Conservation (phyloP, 2,113 vertebrate species). For the Aplodontia rufa region DNA sequence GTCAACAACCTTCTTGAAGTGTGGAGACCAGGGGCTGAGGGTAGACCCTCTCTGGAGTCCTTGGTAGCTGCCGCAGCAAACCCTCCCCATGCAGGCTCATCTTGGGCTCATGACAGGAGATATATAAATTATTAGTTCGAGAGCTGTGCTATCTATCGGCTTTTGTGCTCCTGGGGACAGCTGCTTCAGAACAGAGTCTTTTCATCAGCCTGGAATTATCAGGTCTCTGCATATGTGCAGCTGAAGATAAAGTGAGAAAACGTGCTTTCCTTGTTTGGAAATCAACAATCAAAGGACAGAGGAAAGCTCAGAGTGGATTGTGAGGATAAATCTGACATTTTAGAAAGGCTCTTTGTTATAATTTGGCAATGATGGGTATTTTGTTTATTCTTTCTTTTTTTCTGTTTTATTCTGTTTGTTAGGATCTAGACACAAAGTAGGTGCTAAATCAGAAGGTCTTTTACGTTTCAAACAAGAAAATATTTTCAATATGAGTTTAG, state of each 20-base stretch:
- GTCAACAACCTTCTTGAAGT: background rate
- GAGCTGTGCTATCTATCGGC: background rate
- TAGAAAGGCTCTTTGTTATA: background rate
- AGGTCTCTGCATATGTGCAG: conserved; percentile 43
- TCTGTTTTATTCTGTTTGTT: background rate
- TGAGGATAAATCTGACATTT: background rate
- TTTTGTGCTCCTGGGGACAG: background rate
- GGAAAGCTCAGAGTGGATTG: background rate
- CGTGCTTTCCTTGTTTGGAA: background rate
- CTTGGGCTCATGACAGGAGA: background rate
- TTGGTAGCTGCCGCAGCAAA: rapidly evolving
- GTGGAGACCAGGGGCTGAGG: rapidly evolving
- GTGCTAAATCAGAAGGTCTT: background rate
- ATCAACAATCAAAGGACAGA: background rate
- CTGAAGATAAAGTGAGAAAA: conserved; percentile 43
- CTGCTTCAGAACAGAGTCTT: background rate
- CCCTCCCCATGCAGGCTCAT: background rate
- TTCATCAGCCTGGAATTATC: conserved; percentile 61
- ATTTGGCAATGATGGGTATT: background rate
- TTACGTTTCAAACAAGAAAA: background rate
- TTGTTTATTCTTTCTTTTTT: background rate
- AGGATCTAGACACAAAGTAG: background rate
- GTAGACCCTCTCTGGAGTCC: background rate
- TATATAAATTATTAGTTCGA: conserved; percentile 33
- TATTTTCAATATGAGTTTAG: background rate